phyloP scores from a whole-genome alignment of 2,113 vertebrate genomes.

The Ploceus nigricollis region DNA sequence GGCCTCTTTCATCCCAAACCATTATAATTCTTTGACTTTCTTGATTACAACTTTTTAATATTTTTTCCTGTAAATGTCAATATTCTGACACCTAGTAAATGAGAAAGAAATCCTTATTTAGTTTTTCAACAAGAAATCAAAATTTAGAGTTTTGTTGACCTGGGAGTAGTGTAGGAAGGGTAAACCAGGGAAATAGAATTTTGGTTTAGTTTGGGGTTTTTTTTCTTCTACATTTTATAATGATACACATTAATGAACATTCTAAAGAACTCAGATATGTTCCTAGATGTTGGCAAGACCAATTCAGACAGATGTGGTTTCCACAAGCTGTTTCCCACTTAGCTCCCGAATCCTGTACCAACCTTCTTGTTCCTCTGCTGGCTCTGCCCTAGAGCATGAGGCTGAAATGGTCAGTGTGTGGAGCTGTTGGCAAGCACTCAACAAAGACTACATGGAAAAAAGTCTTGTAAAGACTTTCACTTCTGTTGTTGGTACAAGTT shows the following conservation, averaged over 20 bases:
- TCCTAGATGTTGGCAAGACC: background rate
- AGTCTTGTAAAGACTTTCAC: background rate
- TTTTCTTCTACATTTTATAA: background rate
- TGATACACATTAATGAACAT: background rate
- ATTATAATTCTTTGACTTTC: background rate
- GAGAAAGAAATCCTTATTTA: background rate
- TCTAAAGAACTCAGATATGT: background rate
- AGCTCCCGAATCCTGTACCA: background rate
- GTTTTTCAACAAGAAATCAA: background rate
- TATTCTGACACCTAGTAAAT: background rate
- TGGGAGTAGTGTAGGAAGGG: background rate
- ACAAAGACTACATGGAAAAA: background rate
- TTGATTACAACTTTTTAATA: background rate
- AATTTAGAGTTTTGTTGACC: background rate
- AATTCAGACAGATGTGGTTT: background rate
- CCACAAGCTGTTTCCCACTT: background rate
- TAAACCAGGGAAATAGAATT: background rate
- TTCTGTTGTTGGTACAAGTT: background rate
- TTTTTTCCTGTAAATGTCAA: background rate
- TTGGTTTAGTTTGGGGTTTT: accelerated
- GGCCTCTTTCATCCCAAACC: background rate
- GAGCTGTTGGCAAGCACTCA: background rate
- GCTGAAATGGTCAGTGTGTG: background rate
- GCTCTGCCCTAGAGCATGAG: background rate
- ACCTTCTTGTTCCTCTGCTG: background rate